These are phyloP conservation scores for Erpornis zantholeuca DNA, from an alignment of 2,113 vertebrate species.

Conservation along the genomic window DNA sequence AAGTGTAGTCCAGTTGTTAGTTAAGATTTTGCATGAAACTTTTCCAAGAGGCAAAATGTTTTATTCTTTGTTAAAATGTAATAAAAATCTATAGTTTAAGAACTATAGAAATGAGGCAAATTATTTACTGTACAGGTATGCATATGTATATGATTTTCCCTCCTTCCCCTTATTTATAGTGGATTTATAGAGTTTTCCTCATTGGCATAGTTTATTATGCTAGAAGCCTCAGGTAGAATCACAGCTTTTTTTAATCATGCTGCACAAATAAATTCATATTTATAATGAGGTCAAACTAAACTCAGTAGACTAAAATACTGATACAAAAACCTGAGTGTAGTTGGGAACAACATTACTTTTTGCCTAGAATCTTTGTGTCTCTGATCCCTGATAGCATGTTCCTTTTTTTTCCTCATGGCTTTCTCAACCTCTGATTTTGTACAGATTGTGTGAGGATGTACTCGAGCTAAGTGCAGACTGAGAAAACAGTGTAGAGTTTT, in stretches of 20 bases:
- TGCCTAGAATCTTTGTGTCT: not conserved
- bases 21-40: not conserved
- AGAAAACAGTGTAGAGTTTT: not conserved
- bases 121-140: not conserved
- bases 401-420: rapidly evolving
- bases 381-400: not conserved
- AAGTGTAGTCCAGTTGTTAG: not conserved
- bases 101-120: not conserved
- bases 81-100: not conserved
- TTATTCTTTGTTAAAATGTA: not conserved
- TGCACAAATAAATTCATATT: not conserved
- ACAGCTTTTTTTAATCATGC: not conserved
- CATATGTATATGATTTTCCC: not conserved
- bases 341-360: not conserved
- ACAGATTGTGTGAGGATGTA: not conserved
- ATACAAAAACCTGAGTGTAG: not conserved
- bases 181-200: not conserved
- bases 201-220: not conserved
- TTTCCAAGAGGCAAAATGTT: not conserved
- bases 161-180: not conserved
- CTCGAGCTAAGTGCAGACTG: not conserved
- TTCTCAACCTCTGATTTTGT: not conserved
- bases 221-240: not conserved
- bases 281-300: not conserved
- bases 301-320: not conserved